Percentiles rank a stretch among this genome's conserved stretches.
phyloP scores from a whole-genome alignment of 2,113 vertebrate genomes.

The Marmota flaviventris region DNA sequence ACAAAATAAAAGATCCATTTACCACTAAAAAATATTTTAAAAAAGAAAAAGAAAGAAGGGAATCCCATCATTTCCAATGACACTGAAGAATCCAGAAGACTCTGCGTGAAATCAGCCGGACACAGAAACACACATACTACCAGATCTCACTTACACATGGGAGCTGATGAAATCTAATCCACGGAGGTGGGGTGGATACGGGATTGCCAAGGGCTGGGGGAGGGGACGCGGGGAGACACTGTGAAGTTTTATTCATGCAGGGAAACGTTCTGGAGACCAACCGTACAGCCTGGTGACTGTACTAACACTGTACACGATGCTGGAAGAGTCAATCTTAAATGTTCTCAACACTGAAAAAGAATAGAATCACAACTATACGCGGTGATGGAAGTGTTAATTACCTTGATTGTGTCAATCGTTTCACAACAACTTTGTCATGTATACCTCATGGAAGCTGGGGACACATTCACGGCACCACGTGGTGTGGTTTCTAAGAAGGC shows the following conservation, averaged over 20 bases:
- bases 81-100: too few species aligned
- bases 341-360: not conserved
- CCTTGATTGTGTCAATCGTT: too few species aligned
- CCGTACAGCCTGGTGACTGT: too few species aligned
- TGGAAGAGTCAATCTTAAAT: not conserved
- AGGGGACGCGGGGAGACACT: not conserved
- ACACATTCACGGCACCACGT: not conserved
- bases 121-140: not conserved
- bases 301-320: too few species aligned
- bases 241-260: not conserved
- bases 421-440: not conserved
- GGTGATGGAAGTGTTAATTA: too few species aligned
- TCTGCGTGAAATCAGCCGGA: not conserved
- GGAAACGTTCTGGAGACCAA: not conserved
- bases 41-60: not conserved
- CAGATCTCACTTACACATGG: not conserved
- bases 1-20: too few species aligned
- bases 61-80: not conserved
- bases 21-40: too few species aligned
- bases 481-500: too few species aligned
- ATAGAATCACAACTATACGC: accelerated
- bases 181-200: not conserved
- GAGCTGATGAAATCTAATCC: not conserved
- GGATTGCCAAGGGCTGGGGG: not conserved
- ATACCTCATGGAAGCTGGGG: not conserved